Base-by-base conservation (phyloP, 2,113 vertebrate genomes). In the Macroglossus sobrinus region DNA sequence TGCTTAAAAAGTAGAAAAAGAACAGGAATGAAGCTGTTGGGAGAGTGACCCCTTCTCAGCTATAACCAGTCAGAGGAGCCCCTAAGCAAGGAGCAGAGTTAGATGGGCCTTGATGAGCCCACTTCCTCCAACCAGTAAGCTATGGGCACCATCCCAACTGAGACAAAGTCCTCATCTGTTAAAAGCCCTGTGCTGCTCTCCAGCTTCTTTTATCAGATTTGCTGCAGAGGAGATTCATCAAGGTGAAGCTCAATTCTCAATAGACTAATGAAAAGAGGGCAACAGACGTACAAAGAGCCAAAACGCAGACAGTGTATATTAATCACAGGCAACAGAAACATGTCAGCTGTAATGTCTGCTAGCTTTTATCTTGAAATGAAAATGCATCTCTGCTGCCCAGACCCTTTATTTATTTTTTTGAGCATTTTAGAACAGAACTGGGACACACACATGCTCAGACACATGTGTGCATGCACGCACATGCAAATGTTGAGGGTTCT, bases 301-400 rank as follows among this genome's bases (percentile, higher is more conserved):
- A 94, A 92, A 96, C 55, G 16, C 95, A 97, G 89, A 82, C 18
- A 0, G 61, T 38, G 66, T 33, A 5, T 78, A 94, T 96, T 96
- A 95, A 97, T 96, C 94, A 90, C 84, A 74, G 76, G 59, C 74
- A 53, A 91, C n/a, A 55, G 90, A 85, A 95, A 96, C 75, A 11
- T 63, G 90, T 24, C 30, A 3, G n/a, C 93, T 89, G 91, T 93
- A 86, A 94, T 91, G 79, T 66, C 53, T 89, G n/a, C 82, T 80
- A 85, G 22, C 89, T 91, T 94, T 96, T 93, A 89, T 93, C 94
- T 93, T 63, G n/a, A 82, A 97, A 94, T 59, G 76, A 96, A 96
- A 96, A 95, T 61, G 68, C 45, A 89, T 92, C 91, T 97, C 78
- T 89, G 81, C 75, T 94, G 74, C 72, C 71, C 79, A 43, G 79